Conservation (phyloP, 2,888 invertebrate species). For the Lampropteryx suffumata region DNA sequence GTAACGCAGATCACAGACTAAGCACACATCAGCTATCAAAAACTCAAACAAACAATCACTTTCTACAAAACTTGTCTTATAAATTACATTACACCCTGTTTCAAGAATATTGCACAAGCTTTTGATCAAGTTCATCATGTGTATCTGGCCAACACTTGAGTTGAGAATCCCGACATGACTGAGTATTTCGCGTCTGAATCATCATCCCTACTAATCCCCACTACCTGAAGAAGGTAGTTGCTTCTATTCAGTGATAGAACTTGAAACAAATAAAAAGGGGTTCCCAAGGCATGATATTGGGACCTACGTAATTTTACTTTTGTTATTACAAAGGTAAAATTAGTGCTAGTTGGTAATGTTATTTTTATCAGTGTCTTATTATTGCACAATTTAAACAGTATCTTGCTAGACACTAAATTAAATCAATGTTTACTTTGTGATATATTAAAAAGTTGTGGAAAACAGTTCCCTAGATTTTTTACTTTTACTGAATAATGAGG, state of each 20-base stretch:
- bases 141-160: neutral
- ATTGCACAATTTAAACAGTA: too few species aligned
- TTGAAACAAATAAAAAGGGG: neutral
- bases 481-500: too few species aligned
- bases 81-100: neutral
- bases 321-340: too few species aligned
- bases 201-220: neutral
- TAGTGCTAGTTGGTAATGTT: neutral
- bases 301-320: neutral
- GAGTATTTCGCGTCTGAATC: slow-evolving; percentile 13
- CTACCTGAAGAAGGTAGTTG: neutral
- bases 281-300: slow-evolving; percentile 4
- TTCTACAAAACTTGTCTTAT: neutral
- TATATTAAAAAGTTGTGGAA: too few species aligned
- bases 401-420: too few species aligned
- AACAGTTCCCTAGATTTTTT: too few species aligned
- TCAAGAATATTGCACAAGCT: slow-evolving; percentile 14
- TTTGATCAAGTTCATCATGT: slow-evolving; percentile 8
- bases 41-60: neutral
- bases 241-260: neutral
- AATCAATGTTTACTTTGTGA: too few species aligned
- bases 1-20: too few species aligned
- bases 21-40: neutral
- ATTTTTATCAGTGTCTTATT: too few species aligned
- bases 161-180: slow-evolving; percentile 11